Percentiles rank a stretch among this genome's conserved stretches.
phyloP scores from a whole-genome alignment of 2,888 invertebrate genomes.

The Alentia gelatinosa region DNA sequence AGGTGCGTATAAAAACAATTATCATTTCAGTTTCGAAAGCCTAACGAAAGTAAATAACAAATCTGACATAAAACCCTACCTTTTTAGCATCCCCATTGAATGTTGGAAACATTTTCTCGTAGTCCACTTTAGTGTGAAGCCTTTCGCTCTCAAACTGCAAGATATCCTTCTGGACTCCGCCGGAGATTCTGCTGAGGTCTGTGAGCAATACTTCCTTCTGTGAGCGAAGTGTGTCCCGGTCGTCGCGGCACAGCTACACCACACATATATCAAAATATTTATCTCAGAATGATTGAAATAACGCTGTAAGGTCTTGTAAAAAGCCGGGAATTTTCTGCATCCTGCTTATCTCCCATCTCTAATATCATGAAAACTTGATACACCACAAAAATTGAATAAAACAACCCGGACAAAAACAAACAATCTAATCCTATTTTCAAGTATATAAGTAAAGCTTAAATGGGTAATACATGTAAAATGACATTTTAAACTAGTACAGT shows the following conservation, averaged over 20 bases:
- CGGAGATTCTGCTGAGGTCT: background rate
- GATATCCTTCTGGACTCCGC: background rate
- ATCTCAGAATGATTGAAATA: too few species aligned
- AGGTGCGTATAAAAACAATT: background rate
- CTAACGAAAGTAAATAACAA: background rate
- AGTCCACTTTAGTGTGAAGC: background rate
- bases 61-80: background rate
- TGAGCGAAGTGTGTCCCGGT: background rate
- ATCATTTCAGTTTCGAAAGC: background rate
- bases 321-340: too few species aligned
- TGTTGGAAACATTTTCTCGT: background rate
- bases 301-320: too few species aligned
- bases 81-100: slow-evolving; percentile 25
- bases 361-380: too few species aligned
- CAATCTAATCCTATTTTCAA: too few species aligned
- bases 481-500: too few species aligned
- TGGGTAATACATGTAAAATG: too few species aligned
- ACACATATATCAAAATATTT: too few species aligned
- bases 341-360: too few species aligned
- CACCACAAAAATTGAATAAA: too few species aligned
- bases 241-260: slow-evolving; percentile 3
- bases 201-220: background rate
- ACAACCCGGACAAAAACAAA: too few species aligned
- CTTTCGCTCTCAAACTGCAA: background rate
- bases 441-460: too few species aligned